These are phyloP conservation scores for Piprites chloris DNA, from an alignment of 2,113 vertebrate species.

Conservation along the genomic window DNA sequence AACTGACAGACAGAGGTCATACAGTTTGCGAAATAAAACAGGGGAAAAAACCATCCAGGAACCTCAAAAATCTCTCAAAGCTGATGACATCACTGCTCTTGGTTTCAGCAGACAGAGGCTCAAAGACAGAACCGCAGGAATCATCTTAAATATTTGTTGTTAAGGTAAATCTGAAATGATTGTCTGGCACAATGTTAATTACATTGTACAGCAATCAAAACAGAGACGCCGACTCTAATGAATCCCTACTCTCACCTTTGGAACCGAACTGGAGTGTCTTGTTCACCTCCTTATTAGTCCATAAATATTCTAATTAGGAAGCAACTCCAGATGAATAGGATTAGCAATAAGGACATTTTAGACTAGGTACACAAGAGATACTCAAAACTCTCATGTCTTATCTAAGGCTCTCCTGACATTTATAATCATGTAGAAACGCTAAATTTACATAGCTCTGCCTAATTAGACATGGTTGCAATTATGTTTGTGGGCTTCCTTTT, in stretches of 20 bases:
- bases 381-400: conserved; percentile 57
- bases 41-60: neutral
- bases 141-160: conserved; percentile 26
- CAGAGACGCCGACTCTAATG: conserved; percentile 67
- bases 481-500: conserved; percentile 53
- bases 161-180: conserved; percentile 15
- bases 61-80: neutral
- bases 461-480: conserved; percentile 73
- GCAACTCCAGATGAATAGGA: conserved; percentile 72
- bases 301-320: conserved; percentile 87
- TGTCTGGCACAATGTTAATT: conserved; percentile 41
- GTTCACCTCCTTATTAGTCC: conserved; percentile 84
- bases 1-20: neutral
- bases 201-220: conserved; percentile 66
- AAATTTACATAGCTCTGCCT: conserved; percentile 71
- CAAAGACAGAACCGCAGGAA: neutral
- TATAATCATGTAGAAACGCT: conserved; percentile 70
- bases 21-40: neutral
- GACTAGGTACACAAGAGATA: conserved; percentile 57
- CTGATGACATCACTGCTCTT: neutral
- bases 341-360: conserved; percentile 67
- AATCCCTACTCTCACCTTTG: conserved; percentile 71
- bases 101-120: neutral
- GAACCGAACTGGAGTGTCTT: conserved; percentile 68
- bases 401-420: conserved; percentile 71